A percentile compares a stretch with the other conserved stretches of the same genome.
Evolutionary conservation across 2,888 invertebrate species (phyloP).

Genomic region (Entomobrya proxima): DNA sequence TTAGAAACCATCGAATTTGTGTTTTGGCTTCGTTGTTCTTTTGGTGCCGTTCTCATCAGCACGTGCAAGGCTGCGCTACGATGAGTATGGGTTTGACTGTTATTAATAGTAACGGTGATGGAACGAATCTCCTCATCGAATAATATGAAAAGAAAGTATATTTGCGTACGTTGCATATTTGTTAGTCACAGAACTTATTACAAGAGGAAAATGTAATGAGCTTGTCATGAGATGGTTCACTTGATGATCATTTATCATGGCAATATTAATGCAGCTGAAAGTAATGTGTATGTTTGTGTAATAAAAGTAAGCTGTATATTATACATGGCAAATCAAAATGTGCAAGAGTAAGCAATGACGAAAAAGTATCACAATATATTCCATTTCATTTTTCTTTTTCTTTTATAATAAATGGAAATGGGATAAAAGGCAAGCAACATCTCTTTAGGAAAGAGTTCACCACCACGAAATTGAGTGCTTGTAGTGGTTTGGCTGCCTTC

Average conservation of each 20-base stretch:
- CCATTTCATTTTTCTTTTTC: too few relatives aligned
- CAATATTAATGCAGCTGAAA: neutral
- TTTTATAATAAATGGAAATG: too few relatives aligned
- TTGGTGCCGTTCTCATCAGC: neutral
- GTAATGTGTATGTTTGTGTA: neutral
- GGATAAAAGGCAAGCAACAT: too few relatives aligned
- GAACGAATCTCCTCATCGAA: neutral
- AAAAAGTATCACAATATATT: neutral
- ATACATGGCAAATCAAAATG: neutral
- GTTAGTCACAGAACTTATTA: neutral
- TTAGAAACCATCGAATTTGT: neutral
- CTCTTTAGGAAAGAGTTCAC: too few relatives aligned
- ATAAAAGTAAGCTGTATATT: neutral
- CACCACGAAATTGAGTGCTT: too few relatives aligned
- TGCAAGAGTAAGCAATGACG: neutral
- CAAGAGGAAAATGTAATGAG: neutral
- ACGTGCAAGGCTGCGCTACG: neutral
- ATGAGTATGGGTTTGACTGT: neutral
- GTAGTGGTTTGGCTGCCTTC: too few relatives aligned
- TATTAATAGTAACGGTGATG: slow-evolving; percentile 10
- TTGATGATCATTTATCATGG: slow-evolving; percentile 51
- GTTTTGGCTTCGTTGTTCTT: neutral
- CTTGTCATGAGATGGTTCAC: slow-evolving; percentile 14
- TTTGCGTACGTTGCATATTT: neutral
- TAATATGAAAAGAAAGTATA: neutral